A percentile compares a stretch with the other conserved stretches of the same genome.
These are phyloP conservation scores for Lepidochrysops patricia DNA, from an alignment of 2,888 invertebrate species.

Conservation along the genomic window DNA sequence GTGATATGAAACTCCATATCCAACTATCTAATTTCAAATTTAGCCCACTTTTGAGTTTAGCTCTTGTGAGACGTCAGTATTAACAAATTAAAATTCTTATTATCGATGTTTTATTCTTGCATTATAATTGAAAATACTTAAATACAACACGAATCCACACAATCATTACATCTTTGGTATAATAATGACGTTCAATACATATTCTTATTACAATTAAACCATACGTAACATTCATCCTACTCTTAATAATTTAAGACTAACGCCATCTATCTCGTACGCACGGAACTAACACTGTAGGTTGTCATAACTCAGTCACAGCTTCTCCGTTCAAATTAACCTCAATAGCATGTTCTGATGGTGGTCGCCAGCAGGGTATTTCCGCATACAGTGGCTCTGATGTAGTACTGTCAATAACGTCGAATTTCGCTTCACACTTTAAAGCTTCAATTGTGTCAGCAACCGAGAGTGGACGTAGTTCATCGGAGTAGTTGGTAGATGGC, in stretches of 20 bases:
- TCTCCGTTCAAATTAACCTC: slow-evolving; percentile 63
- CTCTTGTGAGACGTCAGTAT: background rate
- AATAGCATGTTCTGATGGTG: slow-evolving; percentile 62
- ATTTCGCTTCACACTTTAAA: slow-evolving; percentile 59
- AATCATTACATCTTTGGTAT: slow-evolving; percentile 22
- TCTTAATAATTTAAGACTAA: slow-evolving; percentile 23
- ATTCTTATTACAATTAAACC: background rate
- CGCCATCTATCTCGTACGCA: slow-evolving; percentile 40
- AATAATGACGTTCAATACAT: background rate
- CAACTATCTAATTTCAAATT: background rate
- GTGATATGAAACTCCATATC: background rate
- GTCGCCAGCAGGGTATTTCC: slow-evolving; percentile 76
- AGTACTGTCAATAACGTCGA: slow-evolving; percentile 53
- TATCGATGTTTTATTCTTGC: background rate
- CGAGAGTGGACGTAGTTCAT: slow-evolving; percentile 44
- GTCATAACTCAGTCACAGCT: slow-evolving; percentile 70
- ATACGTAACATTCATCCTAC: background rate
- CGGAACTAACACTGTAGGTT: slow-evolving; percentile 12
- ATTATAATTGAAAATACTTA: background rate
- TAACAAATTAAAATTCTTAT: background rate
- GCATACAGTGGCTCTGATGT: slow-evolving; percentile 78
- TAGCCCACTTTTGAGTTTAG: background rate
- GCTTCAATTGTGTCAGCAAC: slow-evolving; percentile 60
- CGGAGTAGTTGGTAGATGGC: slow-evolving; percentile 47
- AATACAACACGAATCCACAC: slow-evolving; percentile 1